Evolutionary conservation across 2,888 invertebrate species (phyloP), one percentile per base, ranked within the genome.

Genomic region (Spodoptera exigua): DNA sequence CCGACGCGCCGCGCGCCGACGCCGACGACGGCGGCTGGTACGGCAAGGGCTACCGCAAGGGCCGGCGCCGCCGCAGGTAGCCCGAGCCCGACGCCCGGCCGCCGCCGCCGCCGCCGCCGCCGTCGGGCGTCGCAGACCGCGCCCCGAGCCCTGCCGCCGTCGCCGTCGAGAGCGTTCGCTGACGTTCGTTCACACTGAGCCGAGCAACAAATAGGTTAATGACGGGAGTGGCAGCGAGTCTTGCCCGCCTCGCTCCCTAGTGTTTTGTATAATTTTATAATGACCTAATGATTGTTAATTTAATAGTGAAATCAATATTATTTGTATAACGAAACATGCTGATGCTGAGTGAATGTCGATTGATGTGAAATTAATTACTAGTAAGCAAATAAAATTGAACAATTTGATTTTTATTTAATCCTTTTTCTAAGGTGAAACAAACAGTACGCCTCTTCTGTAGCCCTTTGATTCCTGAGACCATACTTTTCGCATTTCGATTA

Each of bases 11-110:
- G 57, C 49, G 45, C 39, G 72, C 48, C 43, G 74, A 56, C 61
- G 72, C 11, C 16, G 89, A 83, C 81, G 85, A 81, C 70, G 87
- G 84, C 79, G 98, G 98, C 48, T 98, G 98, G 98, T 98, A 97
- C 92, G 98, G 98, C 67, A 98, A 98, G 93, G 98, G 98, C 7
- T 97, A 96, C 89, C 95, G 96, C 77, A 97, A 97, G 91, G 95
- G 95, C 44, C 95, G 95, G 45, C 95, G 95, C 70, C 87, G 91
- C 37, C 92, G 93, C 70, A 94, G 94, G 91, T 91, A 91, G 88
- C 89, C 70, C 39, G 35, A 49, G 76, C 63, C 54, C 59, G 54
- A 40, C 65, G 66, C 55, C 61, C 64, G 78, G 27, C 27, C 27
- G 7, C 27, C 83, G 68, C 88, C 57, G 45, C 27, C 55, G 11